Base-by-base conservation (phyloP, 2,888 invertebrate genomes). In the Notodonta dromedarius region DNA sequence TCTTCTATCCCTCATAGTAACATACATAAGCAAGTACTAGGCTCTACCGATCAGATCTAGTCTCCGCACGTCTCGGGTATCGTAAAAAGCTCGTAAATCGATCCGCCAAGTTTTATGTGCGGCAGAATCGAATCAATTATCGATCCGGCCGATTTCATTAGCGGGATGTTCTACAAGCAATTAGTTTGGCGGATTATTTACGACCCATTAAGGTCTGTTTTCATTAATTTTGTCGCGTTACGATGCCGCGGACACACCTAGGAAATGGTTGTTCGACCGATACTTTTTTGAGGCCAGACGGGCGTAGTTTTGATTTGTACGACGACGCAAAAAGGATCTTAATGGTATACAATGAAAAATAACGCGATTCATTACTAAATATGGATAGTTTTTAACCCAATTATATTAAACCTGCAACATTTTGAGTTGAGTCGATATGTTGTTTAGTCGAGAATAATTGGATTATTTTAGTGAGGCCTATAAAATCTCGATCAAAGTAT, bases 81-180 rank as follows among this genome's bases (percentile, higher is more conserved):
- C 54, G 54, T 54, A 54, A 54, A 50, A 54, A 39, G n/a, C 54
- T 54, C 54, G 54, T 54, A 54, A 54, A 54, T 54, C 39, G 54
- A 39, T 39, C 39, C 39, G 39, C 39, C 39, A 4, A 39, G 54
- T 54, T 54, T 54, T 54, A 54, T 14, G 39, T n/a, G 7, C 39
- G 54, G 39, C 14, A 9, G 54, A 54, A 54, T 39, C 39, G 54
- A 54, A 54, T 54, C 54, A 54, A 54, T 54, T 54, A 54, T 39
- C 14, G 54, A 14, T 13, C 9, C 16, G 5, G 16, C 14, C 54
- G 54, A 40, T 54, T 39, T 54, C 54, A 39, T 54, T 54, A 54
- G 54, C 14, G 35, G 39, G 54, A 52, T 35, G 54, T 39, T 54
- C 54, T 14, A n/a, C 54, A 39, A 39, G 54, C 54, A 14, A 39